These are phyloP conservation scores for Oncopeltus fasciatus DNA, from an alignment of 1,140 invertebrate species.

Conservation along the genomic window DNA sequence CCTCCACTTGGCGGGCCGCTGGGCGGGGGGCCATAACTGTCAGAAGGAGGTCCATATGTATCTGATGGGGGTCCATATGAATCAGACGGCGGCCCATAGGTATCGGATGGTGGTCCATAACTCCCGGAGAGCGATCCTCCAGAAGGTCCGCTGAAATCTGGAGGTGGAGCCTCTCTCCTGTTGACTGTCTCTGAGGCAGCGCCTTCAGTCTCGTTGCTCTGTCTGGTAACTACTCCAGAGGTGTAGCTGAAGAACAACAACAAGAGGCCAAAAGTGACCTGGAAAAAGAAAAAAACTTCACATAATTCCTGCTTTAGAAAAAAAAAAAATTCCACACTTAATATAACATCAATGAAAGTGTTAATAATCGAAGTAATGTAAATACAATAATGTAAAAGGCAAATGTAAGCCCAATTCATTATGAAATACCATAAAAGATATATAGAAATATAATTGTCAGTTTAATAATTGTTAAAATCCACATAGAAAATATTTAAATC, in stretches of 20 bases:
- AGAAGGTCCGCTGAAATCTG: slow-evolving; percentile 6
- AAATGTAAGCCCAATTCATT: too few species aligned
- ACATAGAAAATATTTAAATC: too few species aligned
- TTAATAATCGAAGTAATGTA: too few species aligned
- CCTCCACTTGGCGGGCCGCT: slow-evolving; percentile 20
- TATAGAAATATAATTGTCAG: too few species aligned
- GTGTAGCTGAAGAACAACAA: slow-evolving; percentile 8
- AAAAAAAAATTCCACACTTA: too few species aligned
- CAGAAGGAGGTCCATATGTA: slow-evolving; percentile 26
- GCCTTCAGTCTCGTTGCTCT: slow-evolving; percentile 5
- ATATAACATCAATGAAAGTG: too few species aligned
- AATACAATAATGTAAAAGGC: too few species aligned
- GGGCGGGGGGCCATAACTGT: slow-evolving; percentile 29
- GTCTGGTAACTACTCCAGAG: slow-evolving; percentile 12
- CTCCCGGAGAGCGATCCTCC: slow-evolving; percentile 28
- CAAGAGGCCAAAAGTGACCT: slow-evolving; percentile 13
- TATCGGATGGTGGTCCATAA: slow-evolving; percentile 27
- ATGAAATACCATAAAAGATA: too few species aligned
- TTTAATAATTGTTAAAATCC: too few species aligned
- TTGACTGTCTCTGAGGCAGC: slow-evolving; percentile 14
- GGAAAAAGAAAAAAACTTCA: too few species aligned
- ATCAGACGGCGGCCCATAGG: slow-evolving; percentile 29
- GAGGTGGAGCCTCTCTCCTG: slow-evolving; percentile 13
- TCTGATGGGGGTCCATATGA: slow-evolving; percentile 11
- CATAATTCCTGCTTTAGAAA: too few species aligned